Evolutionary conservation across 2,888 invertebrate genomes (phyloP).

Genomic region (Luperina nickerlii): DNA sequence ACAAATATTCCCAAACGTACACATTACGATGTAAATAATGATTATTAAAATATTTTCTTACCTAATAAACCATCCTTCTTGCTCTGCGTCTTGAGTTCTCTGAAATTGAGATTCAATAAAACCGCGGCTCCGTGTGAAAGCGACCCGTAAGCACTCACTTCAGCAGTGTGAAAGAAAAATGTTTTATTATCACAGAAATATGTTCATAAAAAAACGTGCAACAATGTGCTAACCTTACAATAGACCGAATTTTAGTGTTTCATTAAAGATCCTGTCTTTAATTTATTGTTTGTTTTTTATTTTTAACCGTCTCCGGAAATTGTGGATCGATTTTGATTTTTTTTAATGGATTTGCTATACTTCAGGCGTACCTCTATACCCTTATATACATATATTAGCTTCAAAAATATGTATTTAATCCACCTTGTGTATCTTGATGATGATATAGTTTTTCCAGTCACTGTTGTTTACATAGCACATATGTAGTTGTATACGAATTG

Average conservation of each 20-base stretch:
- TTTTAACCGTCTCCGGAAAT: background rate
- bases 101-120: background rate
- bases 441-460: too few species aligned
- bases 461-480: too few species aligned
- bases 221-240: background rate
- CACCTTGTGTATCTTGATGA: too few species aligned
- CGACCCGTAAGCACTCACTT: background rate
- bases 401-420: too few species aligned
- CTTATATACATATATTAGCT: too few species aligned
- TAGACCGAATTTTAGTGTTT: background rate
- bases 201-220: background rate
- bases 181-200: background rate
- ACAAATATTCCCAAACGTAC: slow-evolving; percentile 66
- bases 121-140: background rate
- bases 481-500: too few species aligned
- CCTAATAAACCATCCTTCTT: background rate
- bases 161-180: too few species aligned
- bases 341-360: too few species aligned
- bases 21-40: background rate
- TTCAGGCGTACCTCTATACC: too few species aligned
- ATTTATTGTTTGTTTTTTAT: too few species aligned
- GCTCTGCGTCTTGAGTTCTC: background rate
- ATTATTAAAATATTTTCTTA: background rate
- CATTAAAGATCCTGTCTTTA: background rate
- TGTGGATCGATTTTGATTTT: too few species aligned